Conservation (phyloP, 2,888 invertebrate species). For the Volucella zonaria region DNA sequence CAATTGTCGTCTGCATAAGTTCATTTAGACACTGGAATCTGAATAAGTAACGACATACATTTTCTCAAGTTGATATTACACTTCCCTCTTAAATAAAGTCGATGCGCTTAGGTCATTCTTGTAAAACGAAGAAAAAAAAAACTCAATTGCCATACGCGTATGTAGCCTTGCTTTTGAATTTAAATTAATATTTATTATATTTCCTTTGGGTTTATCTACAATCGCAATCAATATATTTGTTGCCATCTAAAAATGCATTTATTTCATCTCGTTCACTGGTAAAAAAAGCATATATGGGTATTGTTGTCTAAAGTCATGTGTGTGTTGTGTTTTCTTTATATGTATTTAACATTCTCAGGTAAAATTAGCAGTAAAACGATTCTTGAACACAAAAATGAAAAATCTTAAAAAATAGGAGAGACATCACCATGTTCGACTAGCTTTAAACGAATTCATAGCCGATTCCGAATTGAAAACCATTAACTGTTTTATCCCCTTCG, state of each 20-base stretch:
- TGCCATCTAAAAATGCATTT: conserved; percentile 56
- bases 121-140: neutral
- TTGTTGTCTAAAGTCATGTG: conserved; percentile 11
- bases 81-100: neutral
- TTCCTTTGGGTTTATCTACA: conserved; percentile 29
- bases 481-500: conserved; percentile 86
- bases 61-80: neutral
- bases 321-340: conserved; percentile 2
- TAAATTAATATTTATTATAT: conserved; percentile 35
- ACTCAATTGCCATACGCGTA: neutral
- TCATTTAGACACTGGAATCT: conserved; percentile 4
- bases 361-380: conserved; percentile 38
- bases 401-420: conserved; percentile 6
- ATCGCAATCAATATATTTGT: conserved; percentile 33
- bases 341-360: conserved; percentile 40
- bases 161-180: conserved; percentile 14
- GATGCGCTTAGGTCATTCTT: neutral
- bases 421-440: neutral
- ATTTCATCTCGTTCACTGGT: conserved; percentile 14
- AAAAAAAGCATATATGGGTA: conserved; percentile 44
- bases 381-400: conserved; percentile 39
- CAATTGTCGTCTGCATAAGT: conserved; percentile 12
- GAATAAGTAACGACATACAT: neutral
- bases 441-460: conserved; percentile 90
- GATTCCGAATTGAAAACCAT: conserved; percentile 92